A percentile compares a stretch with the other conserved stretches of the same genome.
phyloP scores from a whole-genome alignment of 1,140 invertebrate species.

The Phenacoccus solenopsis region DNA sequence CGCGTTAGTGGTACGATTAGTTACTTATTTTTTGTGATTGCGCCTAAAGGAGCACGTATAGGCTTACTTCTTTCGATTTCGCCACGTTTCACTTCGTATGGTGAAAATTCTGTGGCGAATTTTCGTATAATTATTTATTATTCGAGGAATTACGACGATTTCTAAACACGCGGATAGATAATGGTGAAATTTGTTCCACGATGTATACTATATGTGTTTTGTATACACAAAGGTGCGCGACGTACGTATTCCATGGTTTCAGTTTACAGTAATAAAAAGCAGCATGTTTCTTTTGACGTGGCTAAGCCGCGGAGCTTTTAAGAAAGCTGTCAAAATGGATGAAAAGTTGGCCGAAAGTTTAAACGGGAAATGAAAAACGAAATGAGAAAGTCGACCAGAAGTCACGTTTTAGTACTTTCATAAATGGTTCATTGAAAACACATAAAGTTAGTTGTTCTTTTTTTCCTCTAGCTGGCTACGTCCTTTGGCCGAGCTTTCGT shows the following conservation, averaged over 20 bases:
- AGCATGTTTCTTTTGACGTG: conserved; percentile 1
- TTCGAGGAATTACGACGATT: too few species aligned
- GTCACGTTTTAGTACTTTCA: not conserved
- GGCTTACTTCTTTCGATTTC: too few species aligned
- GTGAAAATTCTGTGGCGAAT: too few species aligned
- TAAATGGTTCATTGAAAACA: conserved; percentile 3
- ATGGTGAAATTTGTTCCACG: not conserved
- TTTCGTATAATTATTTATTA: too few species aligned
- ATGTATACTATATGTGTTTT: not conserved
- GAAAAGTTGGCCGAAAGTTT: not conserved
- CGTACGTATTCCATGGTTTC: not conserved
- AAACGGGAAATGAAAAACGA: conserved; percentile 1
- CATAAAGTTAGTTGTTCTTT: not conserved
- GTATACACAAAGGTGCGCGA: not conserved
- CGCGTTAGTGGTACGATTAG: too few species aligned
- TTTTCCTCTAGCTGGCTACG: too few species aligned
- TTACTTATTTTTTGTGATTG: too few species aligned
- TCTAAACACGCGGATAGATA: too few species aligned
- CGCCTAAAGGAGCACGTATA: too few species aligned
- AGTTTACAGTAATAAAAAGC: conserved; percentile 3
- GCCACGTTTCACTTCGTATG: too few species aligned
- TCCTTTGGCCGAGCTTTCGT: too few species aligned
- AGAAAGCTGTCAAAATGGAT: not conserved
- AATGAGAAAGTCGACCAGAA: not conserved
- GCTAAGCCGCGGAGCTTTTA: not conserved